Evolutionary conservation across 2,113 vertebrate genomes (phyloP).

Genomic region (Silurus meridionalis): DNA sequence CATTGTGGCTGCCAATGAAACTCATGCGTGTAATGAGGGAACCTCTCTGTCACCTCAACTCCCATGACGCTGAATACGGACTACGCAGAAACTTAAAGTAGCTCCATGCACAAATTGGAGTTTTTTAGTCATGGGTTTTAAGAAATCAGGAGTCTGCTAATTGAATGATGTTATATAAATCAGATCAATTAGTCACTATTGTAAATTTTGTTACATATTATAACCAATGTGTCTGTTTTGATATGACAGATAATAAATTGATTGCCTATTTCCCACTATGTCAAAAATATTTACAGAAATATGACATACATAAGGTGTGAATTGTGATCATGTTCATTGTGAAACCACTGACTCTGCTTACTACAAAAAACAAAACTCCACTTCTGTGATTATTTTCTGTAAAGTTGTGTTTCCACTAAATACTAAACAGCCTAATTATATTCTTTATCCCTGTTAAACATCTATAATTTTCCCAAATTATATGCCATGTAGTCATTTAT

Average conservation of each 20-base stretch:
- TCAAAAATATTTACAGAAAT: neutral
- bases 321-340: neutral
- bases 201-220: neutral
- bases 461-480: neutral
- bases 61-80: conserved; percentile 10
- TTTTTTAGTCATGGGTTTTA: conserved; percentile 15
- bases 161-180: neutral
- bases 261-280: neutral
- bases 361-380: neutral
- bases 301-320: neutral
- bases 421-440: neutral
- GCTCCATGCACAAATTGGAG: neutral
- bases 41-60: conserved; percentile 26
- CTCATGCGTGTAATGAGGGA: conserved; percentile 4
- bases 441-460: neutral
- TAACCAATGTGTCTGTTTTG: neutral
- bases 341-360: conserved; percentile 2
- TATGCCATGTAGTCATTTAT: neutral
- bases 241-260: neutral
- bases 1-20: conserved; percentile 14
- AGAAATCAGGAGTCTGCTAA: neutral
- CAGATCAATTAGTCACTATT: neutral
- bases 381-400: neutral
- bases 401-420: conserved; percentile 7
- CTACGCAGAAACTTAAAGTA: conserved; percentile 36